Conservation (phyloP, 2,113 vertebrate species). For the Archilochus colubris region DNA sequence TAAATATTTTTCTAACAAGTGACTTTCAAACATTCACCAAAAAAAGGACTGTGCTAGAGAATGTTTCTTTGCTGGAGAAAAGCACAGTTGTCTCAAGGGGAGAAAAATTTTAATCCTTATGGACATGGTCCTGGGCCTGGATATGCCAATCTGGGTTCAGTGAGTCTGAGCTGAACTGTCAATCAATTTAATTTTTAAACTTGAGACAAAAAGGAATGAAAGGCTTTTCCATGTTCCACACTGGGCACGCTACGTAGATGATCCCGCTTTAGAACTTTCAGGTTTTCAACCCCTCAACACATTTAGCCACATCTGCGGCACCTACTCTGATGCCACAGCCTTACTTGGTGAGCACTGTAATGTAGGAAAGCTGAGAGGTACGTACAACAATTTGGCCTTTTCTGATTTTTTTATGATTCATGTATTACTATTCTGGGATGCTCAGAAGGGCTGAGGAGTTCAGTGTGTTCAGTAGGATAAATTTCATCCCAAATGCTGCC, state of each 20-base stretch:
- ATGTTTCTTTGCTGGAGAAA: not conserved
- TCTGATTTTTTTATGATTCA: not conserved
- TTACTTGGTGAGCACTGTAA: not conserved
- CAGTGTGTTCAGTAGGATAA: not conserved
- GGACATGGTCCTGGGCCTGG: not conserved
- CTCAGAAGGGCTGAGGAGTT: not conserved
- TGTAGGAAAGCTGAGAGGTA: not conserved
- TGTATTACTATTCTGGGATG: not conserved
- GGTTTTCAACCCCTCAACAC: not conserved
- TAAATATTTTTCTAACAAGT: not conserved
- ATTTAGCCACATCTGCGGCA: not conserved
- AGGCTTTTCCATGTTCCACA: not conserved
- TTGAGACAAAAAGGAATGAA: not conserved
- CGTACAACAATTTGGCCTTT: not conserved
- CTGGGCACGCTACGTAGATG: fast-evolving
- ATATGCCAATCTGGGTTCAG: not conserved
- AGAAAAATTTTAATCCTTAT: not conserved
- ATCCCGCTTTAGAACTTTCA: not conserved
- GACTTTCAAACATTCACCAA: not conserved
- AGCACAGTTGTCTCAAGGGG: not conserved
- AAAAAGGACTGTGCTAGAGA: not conserved
- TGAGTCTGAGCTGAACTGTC: not conserved
- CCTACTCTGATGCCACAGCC: not conserved
- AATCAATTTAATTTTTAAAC: not conserved
- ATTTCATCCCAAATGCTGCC: not conserved